Percentiles rank a stretch among this genome's conserved stretches.
phyloP scores from a whole-genome alignment of 1,140 invertebrate species.

The Drosophila tristis region DNA sequence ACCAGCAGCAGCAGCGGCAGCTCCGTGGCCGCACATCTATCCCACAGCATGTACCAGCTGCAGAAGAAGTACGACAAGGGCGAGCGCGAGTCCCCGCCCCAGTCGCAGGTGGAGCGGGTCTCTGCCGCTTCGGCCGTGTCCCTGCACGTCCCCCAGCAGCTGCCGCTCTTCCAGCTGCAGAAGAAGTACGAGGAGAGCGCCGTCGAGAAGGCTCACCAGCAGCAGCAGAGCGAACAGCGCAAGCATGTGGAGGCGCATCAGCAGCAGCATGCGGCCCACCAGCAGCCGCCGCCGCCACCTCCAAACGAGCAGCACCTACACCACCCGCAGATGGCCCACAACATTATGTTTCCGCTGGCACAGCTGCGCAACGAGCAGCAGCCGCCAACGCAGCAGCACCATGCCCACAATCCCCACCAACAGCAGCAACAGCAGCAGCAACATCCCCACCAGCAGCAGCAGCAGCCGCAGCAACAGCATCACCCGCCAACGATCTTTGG shows the following conservation, averaged over 20 bases:
- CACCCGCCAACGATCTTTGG: conserved; percentile 55
- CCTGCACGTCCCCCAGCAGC: conserved; percentile 68
- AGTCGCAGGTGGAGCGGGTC: conserved; percentile 73
- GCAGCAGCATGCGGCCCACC: conserved; percentile 71
- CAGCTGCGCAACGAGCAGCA: conserved; percentile 76
- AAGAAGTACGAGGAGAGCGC: conserved; percentile 78
- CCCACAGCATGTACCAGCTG: conserved; percentile 81
- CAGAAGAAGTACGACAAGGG: conserved; percentile 80
- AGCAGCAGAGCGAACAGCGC: conserved; percentile 69
- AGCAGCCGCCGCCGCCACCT: conserved; percentile 79
- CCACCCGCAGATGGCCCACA: conserved; percentile 79
- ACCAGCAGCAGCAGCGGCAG: conserved; percentile 58
- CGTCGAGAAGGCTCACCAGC: conserved; percentile 67
- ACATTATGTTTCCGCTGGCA: conserved; percentile 79
- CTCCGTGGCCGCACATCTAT: conserved; percentile 55
- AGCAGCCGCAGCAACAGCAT: conserved; percentile 63
- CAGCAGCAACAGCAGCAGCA: conserved; percentile 50
- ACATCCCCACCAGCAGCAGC: conserved; percentile 67
- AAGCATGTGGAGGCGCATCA: conserved; percentile 74
- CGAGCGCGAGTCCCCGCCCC: conserved; percentile 76
- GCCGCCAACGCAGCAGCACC: conserved; percentile 66
- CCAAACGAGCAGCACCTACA: conserved; percentile 77
- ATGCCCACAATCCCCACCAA: conserved; percentile 72
- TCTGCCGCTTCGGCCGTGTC: conserved; percentile 47
- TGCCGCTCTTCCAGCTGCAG: conserved; percentile 76